A percentile compares a stretch with the other conserved stretches of the same genome.
Conservation (phyloP, 2,113 vertebrate species). For the Cryptotis parvus region DNA sequence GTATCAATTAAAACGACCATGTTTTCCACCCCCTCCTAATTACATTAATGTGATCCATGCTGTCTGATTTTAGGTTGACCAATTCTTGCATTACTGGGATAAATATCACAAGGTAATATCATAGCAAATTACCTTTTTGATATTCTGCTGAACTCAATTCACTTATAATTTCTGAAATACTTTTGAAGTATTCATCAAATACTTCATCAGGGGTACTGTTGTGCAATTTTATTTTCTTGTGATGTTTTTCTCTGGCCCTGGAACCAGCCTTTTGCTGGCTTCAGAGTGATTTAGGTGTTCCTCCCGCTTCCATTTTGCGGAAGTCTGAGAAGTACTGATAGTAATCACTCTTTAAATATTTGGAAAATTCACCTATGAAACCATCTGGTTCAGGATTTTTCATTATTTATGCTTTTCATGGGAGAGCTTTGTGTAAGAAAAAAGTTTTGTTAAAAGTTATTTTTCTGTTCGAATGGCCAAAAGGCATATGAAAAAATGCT, state of each 20-base stretch:
- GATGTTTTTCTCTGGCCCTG: background rate
- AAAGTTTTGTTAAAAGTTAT: background rate
- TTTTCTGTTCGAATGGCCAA: too few relatives aligned
- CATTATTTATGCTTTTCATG: background rate
- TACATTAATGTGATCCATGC: background rate
- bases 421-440: background rate
- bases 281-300: background rate
- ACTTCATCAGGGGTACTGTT: background rate
- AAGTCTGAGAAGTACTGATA: background rate
- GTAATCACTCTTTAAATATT: background rate
- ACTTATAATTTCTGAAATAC: background rate
- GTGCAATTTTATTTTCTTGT: background rate
- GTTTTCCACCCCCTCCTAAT: background rate
- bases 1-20: background rate
- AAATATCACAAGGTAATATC: constrained; percentile 11
- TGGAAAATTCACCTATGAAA: background rate
- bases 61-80: constrained; percentile 2
- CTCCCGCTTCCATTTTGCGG: background rate
- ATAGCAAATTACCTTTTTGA: background rate
- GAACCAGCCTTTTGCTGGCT: background rate
- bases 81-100: background rate
- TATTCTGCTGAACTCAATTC: constrained; percentile 21
- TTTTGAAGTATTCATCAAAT: too few relatives aligned
- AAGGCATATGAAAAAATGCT: too few relatives aligned
- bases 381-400: background rate